Base-by-base conservation (phyloP, 2,888 invertebrate genomes). In the Dromius quadrimaculatus region DNA sequence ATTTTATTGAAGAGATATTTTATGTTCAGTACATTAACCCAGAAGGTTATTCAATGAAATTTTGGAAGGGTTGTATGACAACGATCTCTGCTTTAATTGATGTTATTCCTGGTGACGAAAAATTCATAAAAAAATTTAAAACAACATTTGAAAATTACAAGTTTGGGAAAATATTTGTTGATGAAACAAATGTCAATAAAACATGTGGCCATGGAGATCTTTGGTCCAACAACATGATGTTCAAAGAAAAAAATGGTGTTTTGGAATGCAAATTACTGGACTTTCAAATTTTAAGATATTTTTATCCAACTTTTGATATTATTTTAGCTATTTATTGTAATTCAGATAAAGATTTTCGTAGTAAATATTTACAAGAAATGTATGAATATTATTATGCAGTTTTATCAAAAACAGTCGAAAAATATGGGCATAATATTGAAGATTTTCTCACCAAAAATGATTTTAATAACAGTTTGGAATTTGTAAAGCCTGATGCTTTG, bases 191-290 rank as follows among this genome's bases (percentile, higher is more conserved):
- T 8, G 71, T 74, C 28, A 72, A 61, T 47, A 72, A 61, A 9
- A 77, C 77, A 2, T 20, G 79, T 2, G 43, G 78, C 1, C 81
- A 81, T 63, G 77, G 77, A 28, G 80, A 80, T 71, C 70, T 80
- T 34, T 81, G 81, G 81, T 72, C 73, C 0, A 79, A 78, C 43
- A 81, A 81, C 71, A 78, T 81, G 59, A 66, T 81, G 22, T 78
- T 76, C 72, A 71, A 65, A 22, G 78, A 79, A 22, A 36, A 74
- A 20, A 65, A 75, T n/a, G 73, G 70, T 13, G 41, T 71, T 36
- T 74, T 76, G 0, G 71, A 75, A 2, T 73, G 75, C 3, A 76
- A 77, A 71, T 71, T 80, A 13, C 72, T 80, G 13, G 80, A 80
- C 72, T 80, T 76, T 70, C 80, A 80, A 74, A 72, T 76, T 0